phyloP scores from a whole-genome alignment of 2,797 vertebrate species.

The Sandelia bainsii region DNA sequence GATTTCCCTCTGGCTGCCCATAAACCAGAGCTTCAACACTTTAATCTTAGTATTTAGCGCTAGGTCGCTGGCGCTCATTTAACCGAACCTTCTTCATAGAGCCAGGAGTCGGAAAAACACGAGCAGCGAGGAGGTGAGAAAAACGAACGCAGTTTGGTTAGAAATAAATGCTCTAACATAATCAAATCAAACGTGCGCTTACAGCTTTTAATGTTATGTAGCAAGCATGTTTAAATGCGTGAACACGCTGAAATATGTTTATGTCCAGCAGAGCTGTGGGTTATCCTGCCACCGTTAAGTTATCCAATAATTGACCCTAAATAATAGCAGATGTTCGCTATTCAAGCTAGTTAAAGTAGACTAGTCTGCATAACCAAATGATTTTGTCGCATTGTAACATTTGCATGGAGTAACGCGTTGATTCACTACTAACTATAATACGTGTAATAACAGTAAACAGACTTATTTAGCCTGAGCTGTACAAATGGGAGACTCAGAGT shows the following conservation, averaged over 20 bases:
- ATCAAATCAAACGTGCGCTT: background rate
- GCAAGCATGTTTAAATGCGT: background rate
- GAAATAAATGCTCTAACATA: background rate
- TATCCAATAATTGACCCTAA: constrained; percentile 11
- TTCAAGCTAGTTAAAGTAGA: background rate
- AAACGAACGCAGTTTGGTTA: constrained; percentile 41
- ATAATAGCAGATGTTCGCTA: background rate
- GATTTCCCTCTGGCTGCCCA: no score
- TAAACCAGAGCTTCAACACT: background rate
- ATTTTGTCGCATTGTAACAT: background rate
- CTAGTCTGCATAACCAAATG: background rate
- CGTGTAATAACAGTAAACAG: background rate
- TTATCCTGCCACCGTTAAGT: background rate
- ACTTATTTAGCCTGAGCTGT: background rate
- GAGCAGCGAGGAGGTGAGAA: constrained; percentile 69
- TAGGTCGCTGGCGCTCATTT: background rate
- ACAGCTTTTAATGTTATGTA: accelerated
- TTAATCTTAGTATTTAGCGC: background rate
- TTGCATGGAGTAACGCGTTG: background rate
- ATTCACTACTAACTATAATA: background rate
- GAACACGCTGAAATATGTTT: no score
- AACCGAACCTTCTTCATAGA: constrained; percentile 20
- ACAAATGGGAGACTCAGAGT: background rate
- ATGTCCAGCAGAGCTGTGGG: background rate
- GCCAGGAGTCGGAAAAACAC: constrained; percentile 57